Evolutionary conservation across 2,888 invertebrate genomes (phyloP).

Genomic region (Papilio demoleus): DNA sequence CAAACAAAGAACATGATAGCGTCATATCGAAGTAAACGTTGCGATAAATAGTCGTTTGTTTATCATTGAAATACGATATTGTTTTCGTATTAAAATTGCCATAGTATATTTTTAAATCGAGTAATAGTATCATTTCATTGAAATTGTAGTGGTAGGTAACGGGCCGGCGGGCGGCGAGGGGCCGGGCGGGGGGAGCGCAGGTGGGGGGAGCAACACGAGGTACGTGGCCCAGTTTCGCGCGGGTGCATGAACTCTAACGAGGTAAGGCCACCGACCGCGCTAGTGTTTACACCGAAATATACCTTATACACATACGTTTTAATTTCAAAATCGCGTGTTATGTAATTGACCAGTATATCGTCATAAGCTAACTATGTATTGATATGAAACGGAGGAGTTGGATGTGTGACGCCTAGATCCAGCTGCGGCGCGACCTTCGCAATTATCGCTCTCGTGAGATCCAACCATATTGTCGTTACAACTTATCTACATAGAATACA

Average conservation of each 20-base stretch:
- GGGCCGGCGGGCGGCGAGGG: conserved; percentile 51
- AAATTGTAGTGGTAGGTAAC: conserved; percentile 78
- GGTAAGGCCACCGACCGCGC: conserved; percentile 83
- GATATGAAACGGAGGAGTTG: conserved; percentile 74
- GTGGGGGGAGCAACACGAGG: conserved; percentile 68
- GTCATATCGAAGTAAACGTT: conserved; percentile 39
- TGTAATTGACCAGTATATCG: conserved; percentile 65
- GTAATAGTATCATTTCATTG: conserved; percentile 76
- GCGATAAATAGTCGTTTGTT: conserved; percentile 45
- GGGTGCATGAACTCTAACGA: conserved; percentile 84
- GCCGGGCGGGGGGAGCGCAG: conserved; percentile 47
- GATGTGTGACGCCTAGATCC: conserved; percentile 74
- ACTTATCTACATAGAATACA: neutral
- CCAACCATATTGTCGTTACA: conserved; percentile 49
- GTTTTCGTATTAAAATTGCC: conserved; percentile 51
- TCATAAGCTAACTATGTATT: conserved; percentile 75
- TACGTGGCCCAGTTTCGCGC: conserved; percentile 82
- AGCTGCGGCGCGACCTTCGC: conserved; percentile 79
- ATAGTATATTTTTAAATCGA: conserved; percentile 56
- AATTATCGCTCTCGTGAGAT: conserved; percentile 71
- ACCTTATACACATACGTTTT: conserved; percentile 59
- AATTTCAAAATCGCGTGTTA: conserved; percentile 54
- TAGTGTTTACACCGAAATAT: conserved; percentile 59
- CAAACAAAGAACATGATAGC: conserved; percentile 48
- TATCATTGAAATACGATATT: conserved; percentile 47